phyloP scores from a whole-genome alignment of 2,888 invertebrate genomes.

The Athalia rosae region DNA sequence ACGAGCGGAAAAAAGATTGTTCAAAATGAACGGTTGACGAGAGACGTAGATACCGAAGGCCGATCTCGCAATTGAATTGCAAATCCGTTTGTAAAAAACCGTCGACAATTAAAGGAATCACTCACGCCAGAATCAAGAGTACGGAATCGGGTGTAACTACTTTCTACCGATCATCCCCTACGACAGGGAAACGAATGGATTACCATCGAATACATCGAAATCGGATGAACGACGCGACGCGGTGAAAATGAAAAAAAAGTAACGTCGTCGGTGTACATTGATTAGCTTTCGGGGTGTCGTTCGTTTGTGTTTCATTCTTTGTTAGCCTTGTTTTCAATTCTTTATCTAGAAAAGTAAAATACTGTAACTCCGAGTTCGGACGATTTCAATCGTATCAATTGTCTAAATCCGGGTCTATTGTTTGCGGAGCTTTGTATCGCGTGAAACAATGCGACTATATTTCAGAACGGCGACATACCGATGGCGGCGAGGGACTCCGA shows the following conservation, averaged over 20 bases:
- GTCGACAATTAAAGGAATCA: neutral
- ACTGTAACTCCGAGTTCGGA: conserved; percentile 41
- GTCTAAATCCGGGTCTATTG: conserved; percentile 60
- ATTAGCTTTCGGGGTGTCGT: neutral
- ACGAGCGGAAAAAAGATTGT: neutral
- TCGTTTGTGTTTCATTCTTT: neutral
- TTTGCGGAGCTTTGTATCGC: conserved; percentile 50
- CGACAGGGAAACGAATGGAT: no score
- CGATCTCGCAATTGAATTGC: conserved; percentile 30
- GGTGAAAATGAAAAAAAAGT: neutral
- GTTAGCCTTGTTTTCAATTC: neutral
- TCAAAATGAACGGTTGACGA: neutral
- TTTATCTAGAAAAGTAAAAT: conserved; percentile 26
- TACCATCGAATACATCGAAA: neutral
- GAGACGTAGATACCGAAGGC: no score
- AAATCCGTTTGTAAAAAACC: neutral
- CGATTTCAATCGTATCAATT: conserved; percentile 63
- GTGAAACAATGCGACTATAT: conserved; percentile 42
- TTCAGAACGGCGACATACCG: conserved; percentile 41
- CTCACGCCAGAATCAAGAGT: no score
- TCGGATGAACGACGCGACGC: neutral
- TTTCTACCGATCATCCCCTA: no score
- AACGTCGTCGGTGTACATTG: neutral
- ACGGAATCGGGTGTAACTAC: neutral
- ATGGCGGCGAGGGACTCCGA: conserved; percentile 24